A percentile compares a stretch with the other conserved stretches of the same genome.
phyloP scores from a whole-genome alignment of 2,888 invertebrate species.

The Drosophila macrothrix region DNA sequence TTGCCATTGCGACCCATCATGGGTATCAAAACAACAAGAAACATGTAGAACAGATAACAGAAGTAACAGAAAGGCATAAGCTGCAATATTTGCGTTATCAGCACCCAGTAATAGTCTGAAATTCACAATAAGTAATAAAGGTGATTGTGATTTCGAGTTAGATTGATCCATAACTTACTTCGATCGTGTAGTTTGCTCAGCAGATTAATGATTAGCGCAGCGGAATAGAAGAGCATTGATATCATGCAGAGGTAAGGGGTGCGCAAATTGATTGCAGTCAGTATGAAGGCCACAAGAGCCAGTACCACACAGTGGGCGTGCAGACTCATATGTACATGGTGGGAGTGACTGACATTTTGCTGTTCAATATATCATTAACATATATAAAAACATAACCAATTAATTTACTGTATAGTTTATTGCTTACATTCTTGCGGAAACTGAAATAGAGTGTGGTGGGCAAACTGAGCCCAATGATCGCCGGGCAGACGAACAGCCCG shows the following conservation, averaged over 20 bases:
- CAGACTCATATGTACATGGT: conserved; percentile 81
- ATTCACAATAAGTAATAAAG: background rate
- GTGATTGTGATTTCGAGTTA: background rate
- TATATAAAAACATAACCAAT: background rate
- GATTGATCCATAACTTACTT: conserved; percentile 55
- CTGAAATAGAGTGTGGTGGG: conserved; percentile 78
- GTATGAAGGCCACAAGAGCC: conserved; percentile 68
- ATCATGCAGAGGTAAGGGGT: conserved; percentile 82
- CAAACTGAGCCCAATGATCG: conserved; percentile 78
- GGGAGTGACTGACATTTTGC: conserved; percentile 73
- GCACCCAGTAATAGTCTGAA: conserved; percentile 72
- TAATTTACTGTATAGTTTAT: background rate
- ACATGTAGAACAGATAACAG: conserved; percentile 85
- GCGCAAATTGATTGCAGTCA: conserved; percentile 75
- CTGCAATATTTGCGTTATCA: conserved; percentile 82
- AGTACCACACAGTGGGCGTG: conserved; percentile 82
- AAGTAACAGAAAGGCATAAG: conserved; percentile 85
- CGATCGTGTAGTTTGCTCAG: conserved; percentile 75
- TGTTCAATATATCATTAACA: conserved; percentile 32
- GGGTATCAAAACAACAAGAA: conserved; percentile 86
- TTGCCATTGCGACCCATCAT: conserved; percentile 87
- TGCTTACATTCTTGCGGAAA: conserved; percentile 74
- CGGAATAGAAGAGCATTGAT: conserved; percentile 78
- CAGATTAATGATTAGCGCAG: conserved; percentile 75
- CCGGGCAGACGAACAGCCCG: conserved; percentile 82